Evolutionary conservation across 2,888 invertebrate species (phyloP), one percentile per base, ranked within the genome.

Genomic region (Calephelis perditalis): DNA sequence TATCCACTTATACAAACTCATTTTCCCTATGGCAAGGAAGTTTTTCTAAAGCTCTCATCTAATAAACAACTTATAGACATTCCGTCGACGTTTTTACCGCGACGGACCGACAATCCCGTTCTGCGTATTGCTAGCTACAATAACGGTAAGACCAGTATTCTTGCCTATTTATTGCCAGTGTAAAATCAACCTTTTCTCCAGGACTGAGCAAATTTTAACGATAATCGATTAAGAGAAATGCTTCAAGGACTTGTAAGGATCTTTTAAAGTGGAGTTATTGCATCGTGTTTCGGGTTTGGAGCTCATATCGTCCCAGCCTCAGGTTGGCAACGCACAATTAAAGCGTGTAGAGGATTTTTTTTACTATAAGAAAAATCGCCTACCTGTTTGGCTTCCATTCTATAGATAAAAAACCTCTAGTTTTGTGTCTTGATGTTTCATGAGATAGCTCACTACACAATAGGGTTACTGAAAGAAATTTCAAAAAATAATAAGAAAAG

Each of bases 101-200:
- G 62, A 59, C 58, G 61, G 59, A 58, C 62, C 63, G 59, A 62
- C 65, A 60, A 62, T 62, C 64, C 63, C 63, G 61, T 62, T 62
- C 35, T 26, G 57, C 58, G 57, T 64, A 59, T 63, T 58, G 57
- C 58, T 57, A 61, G 64, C 54, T 40, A 44, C 2, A 11, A 26
- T 66, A 67, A 63, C 67, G 63, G 67, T 65, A 65, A 58, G 43
- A 59, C 62, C 54, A 44, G 59, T 63, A 60, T 47, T 56, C 45
- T 12, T 8, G 44, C n/a, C 15, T 44, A 26, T 26, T 43, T 58
- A 40, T 58, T 49, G 49, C 37, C 47, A 58, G 40, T 37, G 58
- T 26, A 43, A 58, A 58, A 26, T 11, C 44, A 57, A 35, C 49
- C 49, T 58, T 49, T 52, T 10, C 52, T 35, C 52, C 10, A 58